These are phyloP conservation scores for Penaeus japonicus DNA, from an alignment of 1,140 invertebrate genomes.

Conservation along the genomic window DNA sequence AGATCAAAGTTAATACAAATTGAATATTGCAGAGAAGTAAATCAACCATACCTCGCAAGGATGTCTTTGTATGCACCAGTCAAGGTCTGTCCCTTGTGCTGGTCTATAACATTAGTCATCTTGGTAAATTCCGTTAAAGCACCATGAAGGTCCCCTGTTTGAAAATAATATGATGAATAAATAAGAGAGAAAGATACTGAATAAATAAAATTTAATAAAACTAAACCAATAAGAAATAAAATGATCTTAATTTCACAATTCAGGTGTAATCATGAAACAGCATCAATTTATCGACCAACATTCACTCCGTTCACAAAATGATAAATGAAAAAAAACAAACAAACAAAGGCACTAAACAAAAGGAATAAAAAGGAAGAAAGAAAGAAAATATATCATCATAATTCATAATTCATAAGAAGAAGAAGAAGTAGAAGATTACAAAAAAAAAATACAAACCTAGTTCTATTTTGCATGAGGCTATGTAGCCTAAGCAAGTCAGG, in stretches of 20 bases:
- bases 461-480: constrained; percentile 46
- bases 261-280: too few relatives aligned
- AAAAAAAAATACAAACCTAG: constrained; percentile 30
- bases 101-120: constrained; percentile 24
- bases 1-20: too few relatives aligned
- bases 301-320: background rate
- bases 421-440: too few relatives aligned
- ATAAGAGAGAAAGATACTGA: background rate
- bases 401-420: too few relatives aligned
- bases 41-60: constrained; percentile 28
- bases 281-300: too few relatives aligned
- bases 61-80: constrained; percentile 28
- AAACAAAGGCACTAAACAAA: too few relatives aligned
- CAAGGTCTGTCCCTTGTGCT: constrained; percentile 10
- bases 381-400: too few relatives aligned
- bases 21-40: too few relatives aligned
- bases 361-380: too few relatives aligned
- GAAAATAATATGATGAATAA: background rate
- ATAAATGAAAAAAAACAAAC: background rate
- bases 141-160: constrained; percentile 52
- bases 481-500: constrained; percentile 38
- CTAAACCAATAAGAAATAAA: background rate
- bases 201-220: background rate
- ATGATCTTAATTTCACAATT: too few relatives aligned
- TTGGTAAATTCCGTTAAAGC: constrained; percentile 49